A percentile compares a stretch with the other conserved stretches of the same genome.
Conservation (phyloP, 2,113 vertebrate species). For the Carassius gibelio region DNA sequence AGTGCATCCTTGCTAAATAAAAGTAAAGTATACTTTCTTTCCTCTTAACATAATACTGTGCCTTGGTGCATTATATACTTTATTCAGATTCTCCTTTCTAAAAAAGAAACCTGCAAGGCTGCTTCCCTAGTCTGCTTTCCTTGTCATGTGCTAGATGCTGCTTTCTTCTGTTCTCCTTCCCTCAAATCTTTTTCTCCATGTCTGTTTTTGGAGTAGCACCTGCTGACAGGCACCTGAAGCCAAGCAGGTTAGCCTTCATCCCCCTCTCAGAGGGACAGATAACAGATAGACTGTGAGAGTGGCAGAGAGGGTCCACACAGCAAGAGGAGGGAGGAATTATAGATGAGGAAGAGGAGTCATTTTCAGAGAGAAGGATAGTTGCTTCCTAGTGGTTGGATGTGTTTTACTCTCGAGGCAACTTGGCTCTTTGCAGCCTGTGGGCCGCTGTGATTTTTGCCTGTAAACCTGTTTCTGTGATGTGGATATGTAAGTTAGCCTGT, state of each 20-base stretch:
- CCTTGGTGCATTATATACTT: background rate
- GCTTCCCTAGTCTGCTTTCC: background rate
- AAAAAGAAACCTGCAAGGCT: background rate
- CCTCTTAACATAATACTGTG: background rate
- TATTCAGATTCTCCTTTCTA: background rate
- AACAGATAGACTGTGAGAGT: background rate
- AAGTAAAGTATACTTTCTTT: background rate
- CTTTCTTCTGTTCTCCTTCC: background rate
- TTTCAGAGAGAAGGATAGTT: background rate
- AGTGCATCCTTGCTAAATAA: too few relatives aligned
- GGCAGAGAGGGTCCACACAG: background rate
- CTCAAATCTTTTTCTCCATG: background rate
- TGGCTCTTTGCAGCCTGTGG: background rate
- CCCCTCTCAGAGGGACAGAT: background rate
- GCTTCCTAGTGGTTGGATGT: slow-evolving; percentile 1
- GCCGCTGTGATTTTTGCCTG: too few relatives aligned
- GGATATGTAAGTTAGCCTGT: too few relatives aligned
- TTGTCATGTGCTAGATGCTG: background rate
- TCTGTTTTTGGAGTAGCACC: background rate
- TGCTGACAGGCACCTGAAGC: slow-evolving; percentile 13
- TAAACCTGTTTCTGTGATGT: too few relatives aligned
- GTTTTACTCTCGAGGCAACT: background rate
- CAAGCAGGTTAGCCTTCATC: slow-evolving; percentile 25
- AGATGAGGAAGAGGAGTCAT: background rate
- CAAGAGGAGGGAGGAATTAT: background rate